Evolutionary conservation across 1,140 invertebrate genomes (phyloP), one percentile per base, ranked within the genome.

Genomic region (Musca vetustissima): DNA sequence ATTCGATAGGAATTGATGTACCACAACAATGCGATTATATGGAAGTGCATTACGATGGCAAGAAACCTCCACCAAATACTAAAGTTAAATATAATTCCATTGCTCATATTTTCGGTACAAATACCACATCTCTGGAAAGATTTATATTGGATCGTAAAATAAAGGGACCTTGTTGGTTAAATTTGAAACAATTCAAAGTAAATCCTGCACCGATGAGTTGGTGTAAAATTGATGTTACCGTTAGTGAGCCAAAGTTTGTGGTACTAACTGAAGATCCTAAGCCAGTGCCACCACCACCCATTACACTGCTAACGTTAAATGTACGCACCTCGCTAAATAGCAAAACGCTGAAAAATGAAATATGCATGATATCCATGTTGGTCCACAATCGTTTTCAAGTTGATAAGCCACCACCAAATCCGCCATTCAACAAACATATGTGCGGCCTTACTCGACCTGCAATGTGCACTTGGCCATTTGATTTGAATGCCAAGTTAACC

Each of bases 91-190:
- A 85, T 69, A 76, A 84, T 69, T 95, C 94, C 14, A 96, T 97
- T 79, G 92, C 90, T 22, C 90, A 91, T 75, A 89, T 98, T 43
- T 98, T 99, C 85, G 97, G 97, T 0, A 87, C 90, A 0, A 92
- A 91, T 67, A 92, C 93, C 14, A 92, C 91, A 71, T 88, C 91
- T n/a, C 81, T 99, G 57, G 97, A 99, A 82, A 86, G 90, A n/a
- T 88, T 99, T 47, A 81, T 99, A 0, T 82, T 99, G 6, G 94
- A 97, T 70, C 86, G 91, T 59, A 96, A 94, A 79, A 91, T 99
- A 19, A 98, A 96, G 84, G 97, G 97, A 0, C 97, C 98, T 0
- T 92, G 93, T 72, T 99, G 97, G 98, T 76, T 99, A n/a, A 91
- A 97, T 74, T 84, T 99, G 3, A 90, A 89, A 69, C 86, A 87